These are phyloP conservation scores for Telmatochromis brichardi DNA, from an alignment of 2,113 vertebrate species.

Conservation along the genomic window DNA sequence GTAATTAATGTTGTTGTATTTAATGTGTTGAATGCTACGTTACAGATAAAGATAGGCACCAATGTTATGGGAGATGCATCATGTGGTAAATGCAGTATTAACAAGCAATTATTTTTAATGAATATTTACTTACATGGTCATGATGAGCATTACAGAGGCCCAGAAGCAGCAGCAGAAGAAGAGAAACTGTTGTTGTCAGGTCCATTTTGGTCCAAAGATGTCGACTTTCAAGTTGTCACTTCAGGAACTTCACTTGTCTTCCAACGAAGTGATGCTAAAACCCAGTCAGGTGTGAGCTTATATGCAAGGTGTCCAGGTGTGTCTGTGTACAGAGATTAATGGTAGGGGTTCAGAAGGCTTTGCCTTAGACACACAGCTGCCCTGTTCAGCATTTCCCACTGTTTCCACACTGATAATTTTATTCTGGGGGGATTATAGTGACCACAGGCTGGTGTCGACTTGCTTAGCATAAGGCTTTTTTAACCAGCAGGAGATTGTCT, in stretches of 20 bases:
- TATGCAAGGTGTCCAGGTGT: slow-evolving; percentile 16
- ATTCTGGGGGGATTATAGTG: slow-evolving; percentile 36
- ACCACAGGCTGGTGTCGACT: slow-evolving; percentile 18
- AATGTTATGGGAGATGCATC: accelerated
- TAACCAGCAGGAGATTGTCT: background rate
- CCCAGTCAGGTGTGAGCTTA: background rate
- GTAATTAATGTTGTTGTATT: background rate
- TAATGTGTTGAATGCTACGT: background rate
- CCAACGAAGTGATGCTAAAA: background rate
- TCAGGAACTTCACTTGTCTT: background rate
- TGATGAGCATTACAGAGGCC: background rate
- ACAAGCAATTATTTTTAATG: accelerated
- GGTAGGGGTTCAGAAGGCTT: background rate
- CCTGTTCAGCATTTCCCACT: background rate
- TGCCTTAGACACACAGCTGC: slow-evolving; percentile 26
- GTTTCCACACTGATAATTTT: slow-evolving; percentile 41
- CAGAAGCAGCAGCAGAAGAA: slow-evolving; percentile 23
- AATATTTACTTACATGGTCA: background rate
- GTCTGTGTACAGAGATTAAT: slow-evolving; percentile 31
- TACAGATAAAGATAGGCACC: background rate
- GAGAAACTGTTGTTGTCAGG: background rate
- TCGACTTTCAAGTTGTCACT: background rate
- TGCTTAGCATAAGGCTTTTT: slow-evolving; percentile 9
- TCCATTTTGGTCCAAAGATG: slow-evolving; percentile 10
- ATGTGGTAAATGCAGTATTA: background rate